Conservation (phyloP, 2,888 invertebrate genomes). For the Scaptomyza caliginosa region DNA sequence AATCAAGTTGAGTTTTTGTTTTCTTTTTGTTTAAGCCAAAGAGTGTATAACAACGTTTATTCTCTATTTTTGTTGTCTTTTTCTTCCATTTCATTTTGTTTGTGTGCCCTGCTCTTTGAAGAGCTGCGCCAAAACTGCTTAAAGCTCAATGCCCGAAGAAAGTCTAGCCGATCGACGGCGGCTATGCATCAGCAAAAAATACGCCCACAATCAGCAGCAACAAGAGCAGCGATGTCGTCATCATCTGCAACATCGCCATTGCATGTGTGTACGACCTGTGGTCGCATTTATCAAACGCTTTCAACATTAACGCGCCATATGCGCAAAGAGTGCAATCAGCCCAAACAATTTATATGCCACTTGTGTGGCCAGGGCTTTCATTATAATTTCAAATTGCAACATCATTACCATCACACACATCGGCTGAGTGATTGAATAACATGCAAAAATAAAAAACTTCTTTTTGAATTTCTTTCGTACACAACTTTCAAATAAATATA, state of each 20-base stretch:
- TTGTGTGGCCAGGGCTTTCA: conserved; percentile 81
- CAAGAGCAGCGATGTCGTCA: conserved; percentile 6
- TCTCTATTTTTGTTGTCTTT: conserved; percentile 46
- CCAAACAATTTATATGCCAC: conserved; percentile 76
- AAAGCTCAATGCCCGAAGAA: conserved; percentile 39
- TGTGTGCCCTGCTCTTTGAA: conserved; percentile 9
- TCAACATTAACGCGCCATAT: conserved; percentile 86
- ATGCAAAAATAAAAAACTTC: conserved; percentile 2
- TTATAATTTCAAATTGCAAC: conserved; percentile 80
- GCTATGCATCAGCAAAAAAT: conserved; percentile 36
- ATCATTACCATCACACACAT: conserved; percentile 69
- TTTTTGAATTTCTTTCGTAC: conserved; percentile 16
- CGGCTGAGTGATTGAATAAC: conserved; percentile 30
- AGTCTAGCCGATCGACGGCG: conserved; percentile 48
- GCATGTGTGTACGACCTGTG: conserved; percentile 68
- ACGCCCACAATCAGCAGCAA: conserved; percentile 29
- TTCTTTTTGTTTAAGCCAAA: conserved; percentile 29
- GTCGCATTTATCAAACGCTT: conserved; percentile 72
- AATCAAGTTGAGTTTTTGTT: conserved; percentile 10
- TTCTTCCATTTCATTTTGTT: conserved; percentile 25
- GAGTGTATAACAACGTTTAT: not conserved
- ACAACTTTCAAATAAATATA: conserved; percentile 9
- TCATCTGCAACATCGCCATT: conserved; percentile 26
- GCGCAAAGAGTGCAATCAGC: conserved; percentile 81
- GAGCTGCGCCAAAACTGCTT: conserved; percentile 27